These are phyloP conservation scores for Antedon bifida DNA, from an alignment of 35 echinoderm and acorn worm genomes.

Conservation along the genomic window DNA sequence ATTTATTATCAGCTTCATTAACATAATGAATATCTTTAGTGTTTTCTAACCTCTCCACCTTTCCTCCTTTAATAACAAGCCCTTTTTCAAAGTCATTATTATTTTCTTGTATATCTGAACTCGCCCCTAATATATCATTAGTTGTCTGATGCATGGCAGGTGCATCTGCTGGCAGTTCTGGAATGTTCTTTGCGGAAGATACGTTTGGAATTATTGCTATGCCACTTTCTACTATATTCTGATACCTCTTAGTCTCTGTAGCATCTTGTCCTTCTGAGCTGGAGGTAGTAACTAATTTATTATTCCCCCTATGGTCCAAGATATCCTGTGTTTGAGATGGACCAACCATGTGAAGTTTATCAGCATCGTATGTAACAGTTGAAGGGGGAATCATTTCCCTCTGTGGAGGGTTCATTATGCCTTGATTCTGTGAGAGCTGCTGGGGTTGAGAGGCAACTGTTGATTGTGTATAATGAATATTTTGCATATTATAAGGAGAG, in stretches of 20 bases:
- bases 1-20: background rate
- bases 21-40: background rate
- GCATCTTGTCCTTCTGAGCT: background rate
- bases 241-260: background rate
- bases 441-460: background rate
- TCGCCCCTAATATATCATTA: no score
- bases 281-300: background rate
- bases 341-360: background rate
- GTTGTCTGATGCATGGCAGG: no score
- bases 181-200: background rate
- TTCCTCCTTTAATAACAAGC: background rate
- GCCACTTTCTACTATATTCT: background rate
- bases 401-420: background rate
- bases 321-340: background rate
- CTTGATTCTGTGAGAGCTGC: background rate
- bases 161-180: background rate
- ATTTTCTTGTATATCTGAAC: no score
- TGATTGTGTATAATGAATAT: background rate
- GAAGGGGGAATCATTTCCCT: background rate
- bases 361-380: background rate
- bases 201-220: background rate
- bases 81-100: no score
- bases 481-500: background rate
- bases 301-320: background rate
- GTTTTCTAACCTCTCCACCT: background rate